phyloP scores from a whole-genome alignment of 2,797 vertebrate genomes.

The Lates japonicus region DNA sequence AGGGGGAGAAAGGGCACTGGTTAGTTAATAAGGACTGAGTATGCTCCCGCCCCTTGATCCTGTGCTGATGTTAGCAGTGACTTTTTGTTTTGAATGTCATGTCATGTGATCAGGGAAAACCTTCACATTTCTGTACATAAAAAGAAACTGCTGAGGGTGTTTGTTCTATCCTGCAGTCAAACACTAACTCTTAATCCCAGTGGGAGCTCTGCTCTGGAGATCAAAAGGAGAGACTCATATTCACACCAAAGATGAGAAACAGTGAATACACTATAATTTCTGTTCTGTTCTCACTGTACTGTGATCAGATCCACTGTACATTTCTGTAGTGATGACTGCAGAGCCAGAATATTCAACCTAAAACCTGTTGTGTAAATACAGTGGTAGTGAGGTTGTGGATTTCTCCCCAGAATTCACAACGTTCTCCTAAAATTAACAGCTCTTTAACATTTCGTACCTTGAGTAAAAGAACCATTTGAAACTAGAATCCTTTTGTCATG shows the following conservation, averaged over 20 bases:
- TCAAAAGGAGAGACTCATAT: neutral
- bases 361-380: neutral
- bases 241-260: neutral
- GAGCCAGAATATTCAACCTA: neutral
- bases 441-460: too few relatives aligned
- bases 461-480: neutral
- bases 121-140: neutral
- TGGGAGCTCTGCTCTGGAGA: neutral
- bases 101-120: neutral
- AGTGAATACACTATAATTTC: neutral
- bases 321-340: neutral
- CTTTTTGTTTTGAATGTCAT: neutral
- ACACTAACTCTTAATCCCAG: neutral
- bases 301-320: neutral
- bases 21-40: neutral
- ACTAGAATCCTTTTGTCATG: neutral
- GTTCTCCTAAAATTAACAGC: neutral
- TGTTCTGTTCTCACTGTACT: neutral
- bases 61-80: neutral
- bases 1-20: neutral
- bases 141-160: conserved; percentile 11
- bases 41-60: neutral
- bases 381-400: neutral
- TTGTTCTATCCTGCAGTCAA: conserved; percentile 16
- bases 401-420: too few relatives aligned